Conservation (phyloP, 2,113 vertebrate genomes). For the Xenopus borealis region DNA sequence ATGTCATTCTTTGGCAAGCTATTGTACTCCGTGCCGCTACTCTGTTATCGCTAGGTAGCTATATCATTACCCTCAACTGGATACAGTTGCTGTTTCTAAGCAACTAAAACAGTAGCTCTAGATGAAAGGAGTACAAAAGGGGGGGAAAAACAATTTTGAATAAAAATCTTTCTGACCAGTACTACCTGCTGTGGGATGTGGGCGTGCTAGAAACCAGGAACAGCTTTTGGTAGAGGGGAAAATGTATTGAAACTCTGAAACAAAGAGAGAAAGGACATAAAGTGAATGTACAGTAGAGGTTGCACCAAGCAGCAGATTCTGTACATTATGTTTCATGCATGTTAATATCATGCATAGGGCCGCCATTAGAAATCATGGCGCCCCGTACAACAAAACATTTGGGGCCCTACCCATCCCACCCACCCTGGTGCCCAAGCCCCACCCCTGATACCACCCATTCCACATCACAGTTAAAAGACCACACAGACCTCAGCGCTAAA, state of each 20-base stretch:
- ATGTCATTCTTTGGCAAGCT: slow-evolving; percentile 33
- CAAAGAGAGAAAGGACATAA: slow-evolving; percentile 1
- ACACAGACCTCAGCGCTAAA: too few species aligned
- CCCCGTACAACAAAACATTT: too few species aligned
- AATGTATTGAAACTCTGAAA: slow-evolving; percentile 16
- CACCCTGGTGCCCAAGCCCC: too few species aligned
- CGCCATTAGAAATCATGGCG: too few species aligned
- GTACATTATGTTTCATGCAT: neutral
- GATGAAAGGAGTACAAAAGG: slow-evolving; percentile 30
- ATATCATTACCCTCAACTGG: slow-evolving; percentile 40
- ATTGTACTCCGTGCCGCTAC: slow-evolving; percentile 29
- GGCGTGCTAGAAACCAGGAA: slow-evolving; percentile 18
- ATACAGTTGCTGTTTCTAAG: slow-evolving; percentile 39
- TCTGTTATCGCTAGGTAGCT: slow-evolving; percentile 36
- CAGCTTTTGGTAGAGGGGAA: neutral
- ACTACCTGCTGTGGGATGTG: slow-evolving; percentile 16
- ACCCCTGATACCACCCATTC: too few species aligned
- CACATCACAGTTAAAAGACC: too few species aligned
- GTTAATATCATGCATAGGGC: neutral
- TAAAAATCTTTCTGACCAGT: slow-evolving; percentile 34
- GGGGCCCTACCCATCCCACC: too few species aligned
- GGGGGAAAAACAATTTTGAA: slow-evolving; percentile 31
- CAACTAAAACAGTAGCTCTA: slow-evolving; percentile 36
- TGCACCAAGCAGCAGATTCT: neutral
- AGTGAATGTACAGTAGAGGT: neutral